Percentiles rank a stretch among this genome's conserved stretches.
Evolutionary conservation across 2,113 vertebrate genomes (phyloP).

Genomic region (Passerina amoena): DNA sequence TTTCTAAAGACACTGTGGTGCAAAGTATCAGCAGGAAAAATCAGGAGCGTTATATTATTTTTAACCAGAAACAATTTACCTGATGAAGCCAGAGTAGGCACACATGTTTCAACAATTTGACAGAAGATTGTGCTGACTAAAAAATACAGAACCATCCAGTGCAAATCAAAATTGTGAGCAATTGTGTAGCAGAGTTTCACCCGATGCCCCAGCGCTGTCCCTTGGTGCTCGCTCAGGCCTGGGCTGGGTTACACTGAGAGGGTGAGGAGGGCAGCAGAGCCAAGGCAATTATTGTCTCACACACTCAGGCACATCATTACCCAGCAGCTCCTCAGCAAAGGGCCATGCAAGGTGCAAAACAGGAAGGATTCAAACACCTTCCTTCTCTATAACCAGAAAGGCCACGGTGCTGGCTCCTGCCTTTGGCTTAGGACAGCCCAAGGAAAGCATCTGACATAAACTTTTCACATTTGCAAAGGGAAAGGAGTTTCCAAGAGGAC

Average conservation of each 20-base stretch:
- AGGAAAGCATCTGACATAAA: neutral
- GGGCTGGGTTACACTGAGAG: neutral
- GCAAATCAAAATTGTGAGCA: neutral
- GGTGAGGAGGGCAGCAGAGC: neutral
- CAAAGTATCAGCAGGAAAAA: neutral
- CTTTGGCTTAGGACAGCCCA: neutral
- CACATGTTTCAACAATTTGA: neutral
- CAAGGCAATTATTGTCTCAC: accelerated
- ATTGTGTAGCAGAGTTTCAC: neutral
- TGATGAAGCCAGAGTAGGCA: neutral
- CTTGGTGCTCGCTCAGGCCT: neutral
- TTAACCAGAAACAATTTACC: neutral
- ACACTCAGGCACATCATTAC: neutral
- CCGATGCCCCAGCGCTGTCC: accelerated
- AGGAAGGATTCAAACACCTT: neutral
- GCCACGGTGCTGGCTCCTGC: accelerated
- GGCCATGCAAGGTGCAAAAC: neutral
- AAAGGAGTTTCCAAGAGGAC: neutral
- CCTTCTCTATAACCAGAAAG: neutral
- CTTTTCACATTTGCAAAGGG: neutral
- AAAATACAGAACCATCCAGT: neutral
- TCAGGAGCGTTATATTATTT: neutral
- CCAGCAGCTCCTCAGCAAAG: neutral
- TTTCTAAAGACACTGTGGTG: accelerated
- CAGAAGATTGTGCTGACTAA: neutral